Evolutionary conservation across 2,797 vertebrate species (phyloP), one percentile per base, ranked within the genome.

Genomic region (Acipenser oxyrinchus): DNA sequence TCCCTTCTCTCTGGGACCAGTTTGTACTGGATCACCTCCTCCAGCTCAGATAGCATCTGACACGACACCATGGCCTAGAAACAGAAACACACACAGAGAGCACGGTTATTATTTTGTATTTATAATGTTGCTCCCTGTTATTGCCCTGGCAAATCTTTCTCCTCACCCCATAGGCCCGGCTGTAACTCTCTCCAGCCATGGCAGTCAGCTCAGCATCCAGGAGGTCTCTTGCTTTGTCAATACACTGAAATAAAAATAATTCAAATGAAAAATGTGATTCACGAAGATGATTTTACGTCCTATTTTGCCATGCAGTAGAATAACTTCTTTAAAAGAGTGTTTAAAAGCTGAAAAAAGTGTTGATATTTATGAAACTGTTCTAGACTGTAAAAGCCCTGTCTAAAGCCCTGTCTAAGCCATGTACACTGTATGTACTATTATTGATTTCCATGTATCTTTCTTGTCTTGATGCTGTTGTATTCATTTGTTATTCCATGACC

Each of bases 171-270:
- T 99, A 99, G 1, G 96, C 97, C 68, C 97, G 91, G 63, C 97
- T 99, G 83, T 98, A 99, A 82, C 97, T 99, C 86, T 99, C 97
- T 62, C 96, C 97, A n/a, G 96, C 96, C 96, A 99, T 99, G 64
- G 97, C 96, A 0, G 97, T 99, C 73, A 99, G 83, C 80, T 99
- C 96, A 0, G 96, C 95, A 67, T 99, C 97, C 74, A 99, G 84
- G 60, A 99, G 89, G 82, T 99, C 97, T 83, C 97, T 90, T 69
- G 97, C 97, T 83, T 97, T 99, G 84, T 99, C 97, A 49, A 99
- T 95, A 77, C 96, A 99, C 97, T 99, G 69, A 48, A 82, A 81
- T 0, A 76, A 49, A 75, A 66, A 37, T 4, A 37, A 37, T 37
- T 37, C 4, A 37, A 37, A 37, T 37, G 23, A 37, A 37, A 37